phyloP scores from a whole-genome alignment of 2,888 invertebrate genomes.

The Ctena decussata region DNA sequence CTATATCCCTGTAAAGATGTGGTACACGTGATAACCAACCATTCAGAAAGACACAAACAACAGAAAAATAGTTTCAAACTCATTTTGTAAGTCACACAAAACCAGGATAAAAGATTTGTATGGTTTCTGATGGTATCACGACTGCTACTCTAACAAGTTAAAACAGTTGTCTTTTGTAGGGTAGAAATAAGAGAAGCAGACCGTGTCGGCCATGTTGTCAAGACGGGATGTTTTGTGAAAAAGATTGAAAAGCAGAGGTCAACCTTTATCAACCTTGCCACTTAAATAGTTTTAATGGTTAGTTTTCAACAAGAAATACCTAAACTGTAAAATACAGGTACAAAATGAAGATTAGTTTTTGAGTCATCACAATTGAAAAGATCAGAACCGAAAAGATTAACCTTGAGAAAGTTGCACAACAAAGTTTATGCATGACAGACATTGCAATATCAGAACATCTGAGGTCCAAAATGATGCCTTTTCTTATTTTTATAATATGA shows the following conservation, averaged over 20 bases:
- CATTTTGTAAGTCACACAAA: constrained; percentile 13
- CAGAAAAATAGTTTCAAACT: constrained; percentile 5
- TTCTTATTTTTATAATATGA: too few relatives aligned
- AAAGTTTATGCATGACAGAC: too few relatives aligned
- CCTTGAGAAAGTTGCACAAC: too few relatives aligned
- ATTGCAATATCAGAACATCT: too few relatives aligned
- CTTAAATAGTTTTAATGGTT: constrained; percentile 9
- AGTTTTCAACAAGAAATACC: constrained; percentile 11
- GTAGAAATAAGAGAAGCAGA: constrained; percentile 35
- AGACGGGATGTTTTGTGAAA: constrained; percentile 38
- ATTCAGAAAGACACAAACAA: neutral
- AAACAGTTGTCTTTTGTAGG: constrained; percentile 6
- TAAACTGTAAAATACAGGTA: neutral
- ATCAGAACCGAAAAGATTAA: too few relatives aligned
- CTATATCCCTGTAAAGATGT: neutral
- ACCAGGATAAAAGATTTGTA: constrained; percentile 1
- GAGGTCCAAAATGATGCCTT: too few relatives aligned
- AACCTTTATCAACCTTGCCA: constrained; percentile 13
- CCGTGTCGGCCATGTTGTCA: constrained; percentile 37
- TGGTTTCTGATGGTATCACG: neutral
- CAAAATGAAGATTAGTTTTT: neutral
- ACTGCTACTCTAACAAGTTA: constrained; percentile 8
- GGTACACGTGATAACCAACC: neutral
- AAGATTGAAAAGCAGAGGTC: constrained; percentile 17
- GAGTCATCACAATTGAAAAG: too few relatives aligned